Evolutionary conservation across 2,113 vertebrate genomes (phyloP).

Genomic region (Salvelinus alpinus): DNA sequence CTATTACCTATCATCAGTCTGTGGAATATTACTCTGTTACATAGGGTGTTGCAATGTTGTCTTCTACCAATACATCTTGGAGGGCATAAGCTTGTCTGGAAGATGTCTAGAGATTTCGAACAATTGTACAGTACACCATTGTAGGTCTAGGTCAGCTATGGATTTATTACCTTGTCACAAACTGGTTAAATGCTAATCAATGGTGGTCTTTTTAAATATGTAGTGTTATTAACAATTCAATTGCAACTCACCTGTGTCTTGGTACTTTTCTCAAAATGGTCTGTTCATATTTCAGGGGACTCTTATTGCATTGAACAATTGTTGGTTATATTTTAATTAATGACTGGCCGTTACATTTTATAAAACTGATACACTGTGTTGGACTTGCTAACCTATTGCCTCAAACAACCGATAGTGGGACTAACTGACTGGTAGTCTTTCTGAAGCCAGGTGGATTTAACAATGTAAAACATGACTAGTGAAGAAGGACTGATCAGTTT

Average conservation of each 20-base stretch:
- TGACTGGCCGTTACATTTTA: constrained; percentile 64
- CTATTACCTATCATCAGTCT: constrained; percentile 42
- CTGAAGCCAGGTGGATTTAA: constrained; percentile 66
- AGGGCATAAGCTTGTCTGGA: constrained; percentile 67
- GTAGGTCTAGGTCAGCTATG: constrained; percentile 60
- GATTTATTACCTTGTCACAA: constrained; percentile 59
- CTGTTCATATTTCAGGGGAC: constrained; percentile 64
- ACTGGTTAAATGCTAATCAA: constrained; percentile 76
- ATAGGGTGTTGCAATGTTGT: constrained; percentile 83
- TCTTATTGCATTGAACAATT: constrained; percentile 71
- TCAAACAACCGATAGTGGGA: constrained; percentile 55
- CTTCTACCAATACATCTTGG: constrained; percentile 78
- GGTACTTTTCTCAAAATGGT: constrained; percentile 69
- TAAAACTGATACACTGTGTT: constrained; percentile 63
- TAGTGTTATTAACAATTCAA: constrained; percentile 75
- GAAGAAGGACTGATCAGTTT: constrained; percentile 69
- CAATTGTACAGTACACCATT: constrained; percentile 90
- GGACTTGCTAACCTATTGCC: constrained; percentile 62
- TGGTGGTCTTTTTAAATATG: constrained; percentile 83
- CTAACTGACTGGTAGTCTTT: constrained; percentile 59
- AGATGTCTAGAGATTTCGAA: constrained; percentile 82
- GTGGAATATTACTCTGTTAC: constrained; percentile 74
- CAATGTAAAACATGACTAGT: constrained; percentile 72
- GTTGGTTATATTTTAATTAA: constrained; percentile 71
- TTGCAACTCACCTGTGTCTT: constrained; percentile 69